phyloP scores from a whole-genome alignment of 2,113 vertebrate species.

The Eolophus roseicapilla region DNA sequence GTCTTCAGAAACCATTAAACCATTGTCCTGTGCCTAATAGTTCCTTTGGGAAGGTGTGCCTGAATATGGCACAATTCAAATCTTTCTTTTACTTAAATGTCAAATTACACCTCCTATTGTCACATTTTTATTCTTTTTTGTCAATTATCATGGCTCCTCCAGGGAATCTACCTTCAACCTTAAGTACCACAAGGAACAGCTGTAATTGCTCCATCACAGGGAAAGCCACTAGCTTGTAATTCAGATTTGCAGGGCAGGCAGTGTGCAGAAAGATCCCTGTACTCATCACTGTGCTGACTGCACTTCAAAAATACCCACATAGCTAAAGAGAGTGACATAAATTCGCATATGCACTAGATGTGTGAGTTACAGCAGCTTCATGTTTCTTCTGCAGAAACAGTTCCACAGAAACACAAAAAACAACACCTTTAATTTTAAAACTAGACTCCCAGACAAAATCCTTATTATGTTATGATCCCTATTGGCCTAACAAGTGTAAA shows the following conservation, averaged over 20 bases:
- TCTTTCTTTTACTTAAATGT: not conserved
- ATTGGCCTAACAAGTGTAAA: not conserved
- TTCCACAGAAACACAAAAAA: not conserved
- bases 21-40: not conserved
- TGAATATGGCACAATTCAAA: not conserved
- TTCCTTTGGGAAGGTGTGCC: not conserved
- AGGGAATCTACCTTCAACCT: not conserved
- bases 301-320: not conserved
- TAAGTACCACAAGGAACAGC: not conserved
- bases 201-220: not conserved
- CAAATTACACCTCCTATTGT: not conserved
- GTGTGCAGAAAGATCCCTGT: not conserved
- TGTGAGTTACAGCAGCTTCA: not conserved
- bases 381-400: not conserved
- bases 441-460: not conserved
- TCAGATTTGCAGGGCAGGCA: not conserved
- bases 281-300: not conserved
- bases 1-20: not conserved
- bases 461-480: not conserved
- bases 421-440: not conserved
- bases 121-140: not conserved
- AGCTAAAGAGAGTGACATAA: not conserved
- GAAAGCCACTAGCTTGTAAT: not conserved
- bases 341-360: not conserved
- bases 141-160: not conserved